Evolutionary conservation across 2,888 invertebrate genomes (phyloP).

Genomic region (Chloroclysta siterata): DNA sequence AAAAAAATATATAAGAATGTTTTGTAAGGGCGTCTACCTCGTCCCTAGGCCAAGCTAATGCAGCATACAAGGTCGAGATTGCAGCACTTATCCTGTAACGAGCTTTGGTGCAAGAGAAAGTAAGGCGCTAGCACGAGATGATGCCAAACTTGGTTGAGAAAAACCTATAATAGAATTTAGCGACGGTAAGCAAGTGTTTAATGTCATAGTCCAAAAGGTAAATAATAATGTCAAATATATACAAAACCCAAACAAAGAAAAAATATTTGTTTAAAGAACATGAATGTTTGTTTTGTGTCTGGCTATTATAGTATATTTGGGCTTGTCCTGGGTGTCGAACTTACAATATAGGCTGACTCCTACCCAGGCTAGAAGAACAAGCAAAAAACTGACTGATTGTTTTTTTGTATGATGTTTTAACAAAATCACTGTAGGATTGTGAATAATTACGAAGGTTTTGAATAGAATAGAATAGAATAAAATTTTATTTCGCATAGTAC

Average conservation of each 20-base stretch:
- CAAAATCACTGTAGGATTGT: too few species aligned
- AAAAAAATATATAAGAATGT: background rate
- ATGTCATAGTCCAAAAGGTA: background rate
- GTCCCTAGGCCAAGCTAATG: slow-evolving; percentile 11
- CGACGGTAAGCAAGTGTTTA: background rate
- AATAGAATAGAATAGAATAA: too few species aligned
- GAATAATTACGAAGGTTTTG: too few species aligned
- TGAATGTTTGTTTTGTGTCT: too few species aligned
- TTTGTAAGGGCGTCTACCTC: background rate
- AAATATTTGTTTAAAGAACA: too few species aligned
- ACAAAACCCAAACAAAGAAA: background rate
- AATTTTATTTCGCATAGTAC: too few species aligned
- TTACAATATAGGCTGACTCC: too few species aligned
- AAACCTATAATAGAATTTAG: background rate
- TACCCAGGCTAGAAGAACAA: too few species aligned
- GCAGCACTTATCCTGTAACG: slow-evolving; percentile 22
- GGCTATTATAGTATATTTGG: too few species aligned
- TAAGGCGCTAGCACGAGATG: slow-evolving; percentile 13
- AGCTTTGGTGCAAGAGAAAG: slow-evolving; percentile 29
- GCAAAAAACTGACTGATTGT: too few species aligned
- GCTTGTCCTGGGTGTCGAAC: too few species aligned
- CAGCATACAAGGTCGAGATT: slow-evolving; percentile 23
- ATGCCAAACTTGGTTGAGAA: background rate
- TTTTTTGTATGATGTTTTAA: too few species aligned
- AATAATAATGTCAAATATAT: background rate